Conservation (phyloP, 2,797 vertebrate genomes). For the Sebastes kiyomatsui region DNA sequence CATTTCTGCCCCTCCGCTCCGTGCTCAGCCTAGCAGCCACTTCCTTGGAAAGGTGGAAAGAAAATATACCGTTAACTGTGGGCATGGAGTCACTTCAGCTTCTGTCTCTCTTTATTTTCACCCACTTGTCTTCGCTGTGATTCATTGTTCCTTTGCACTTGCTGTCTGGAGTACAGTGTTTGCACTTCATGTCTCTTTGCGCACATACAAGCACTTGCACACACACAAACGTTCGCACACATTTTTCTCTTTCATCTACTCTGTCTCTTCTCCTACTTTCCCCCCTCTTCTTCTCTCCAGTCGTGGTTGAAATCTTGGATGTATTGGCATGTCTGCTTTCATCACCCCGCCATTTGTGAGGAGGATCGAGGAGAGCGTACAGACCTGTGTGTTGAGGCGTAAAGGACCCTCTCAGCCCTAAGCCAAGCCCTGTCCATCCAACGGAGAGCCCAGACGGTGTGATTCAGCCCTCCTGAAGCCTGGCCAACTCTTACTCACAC, state of each 20-base stretch:
- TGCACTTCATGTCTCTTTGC: slow-evolving; percentile 50
- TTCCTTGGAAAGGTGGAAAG: slow-evolving; percentile 53
- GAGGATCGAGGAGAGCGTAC: slow-evolving; percentile 67
- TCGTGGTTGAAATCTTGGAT: slow-evolving; percentile 64
- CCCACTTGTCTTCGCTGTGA: slow-evolving; percentile 66
- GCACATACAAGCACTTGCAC: slow-evolving; percentile 3
- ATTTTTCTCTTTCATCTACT: slow-evolving; percentile 58
- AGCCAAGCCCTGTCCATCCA: slow-evolving; percentile 80
- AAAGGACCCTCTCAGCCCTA: slow-evolving; percentile 82
- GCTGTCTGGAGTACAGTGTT: slow-evolving; percentile 50
- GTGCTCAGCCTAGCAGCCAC: slow-evolving; percentile 44
- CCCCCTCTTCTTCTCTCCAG: slow-evolving; percentile 44
- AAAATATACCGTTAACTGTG: slow-evolving; percentile 67
- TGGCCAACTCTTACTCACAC: slow-evolving; percentile 71
- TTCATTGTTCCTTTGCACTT: slow-evolving; percentile 68
- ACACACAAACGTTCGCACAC: slow-evolving; percentile 16
- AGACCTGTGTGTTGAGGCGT: slow-evolving; percentile 75
- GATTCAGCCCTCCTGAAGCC: slow-evolving; percentile 82
- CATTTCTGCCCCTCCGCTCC: slow-evolving; percentile 62
- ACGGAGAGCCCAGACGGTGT: slow-evolving; percentile 80
- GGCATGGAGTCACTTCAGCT: slow-evolving; percentile 64
- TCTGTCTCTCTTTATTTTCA: slow-evolving; percentile 69
- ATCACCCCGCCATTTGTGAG: slow-evolving; percentile 68
- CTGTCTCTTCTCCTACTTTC: slow-evolving; percentile 27
- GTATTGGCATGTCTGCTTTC: slow-evolving; percentile 73